A percentile compares a stretch with the other conserved stretches of the same genome.
These are phyloP conservation scores for Campoletis sonorensis DNA, from an alignment of 1,140 invertebrate species.

Conservation along the genomic window DNA sequence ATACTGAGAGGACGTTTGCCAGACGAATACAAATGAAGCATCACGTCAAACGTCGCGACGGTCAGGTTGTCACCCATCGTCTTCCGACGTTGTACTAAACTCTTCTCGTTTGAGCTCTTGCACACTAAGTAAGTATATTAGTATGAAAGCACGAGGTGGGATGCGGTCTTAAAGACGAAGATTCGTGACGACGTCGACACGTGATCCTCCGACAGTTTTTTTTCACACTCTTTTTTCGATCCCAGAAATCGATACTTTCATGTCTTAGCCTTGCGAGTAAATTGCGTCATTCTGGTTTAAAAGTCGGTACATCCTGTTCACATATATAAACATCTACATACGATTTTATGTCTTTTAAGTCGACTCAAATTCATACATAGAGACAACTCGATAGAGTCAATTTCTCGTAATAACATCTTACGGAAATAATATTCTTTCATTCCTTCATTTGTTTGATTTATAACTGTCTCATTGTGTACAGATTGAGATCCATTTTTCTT, in stretches of 20 bases:
- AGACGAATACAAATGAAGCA: constrained; percentile 9
- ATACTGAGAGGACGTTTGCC: neutral
- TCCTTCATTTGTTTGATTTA: too few species aligned
- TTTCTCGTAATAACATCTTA: too few species aligned
- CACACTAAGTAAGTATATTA: neutral
- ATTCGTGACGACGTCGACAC: neutral
- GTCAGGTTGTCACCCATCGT: neutral
- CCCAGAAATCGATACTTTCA: neutral
- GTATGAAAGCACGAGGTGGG: neutral
- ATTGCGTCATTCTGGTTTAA: constrained; percentile 14
- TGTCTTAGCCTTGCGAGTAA: neutral
- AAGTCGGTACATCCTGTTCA: neutral
- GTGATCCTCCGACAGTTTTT: neutral
- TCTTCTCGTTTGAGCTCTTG: neutral
- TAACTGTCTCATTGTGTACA: too few species aligned
- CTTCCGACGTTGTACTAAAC: neutral
- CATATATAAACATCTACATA: too few species aligned
- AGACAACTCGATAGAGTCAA: too few species aligned
- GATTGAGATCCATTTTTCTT: too few species aligned
- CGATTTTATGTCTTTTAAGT: too few species aligned
- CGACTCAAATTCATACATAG: too few species aligned
- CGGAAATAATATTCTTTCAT: too few species aligned
- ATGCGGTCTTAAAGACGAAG: neutral
- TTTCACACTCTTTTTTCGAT: neutral
- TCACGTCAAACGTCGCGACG: neutral